phyloP scores from a whole-genome alignment of 1,140 invertebrate genomes.

The Drosophila jambulina region DNA sequence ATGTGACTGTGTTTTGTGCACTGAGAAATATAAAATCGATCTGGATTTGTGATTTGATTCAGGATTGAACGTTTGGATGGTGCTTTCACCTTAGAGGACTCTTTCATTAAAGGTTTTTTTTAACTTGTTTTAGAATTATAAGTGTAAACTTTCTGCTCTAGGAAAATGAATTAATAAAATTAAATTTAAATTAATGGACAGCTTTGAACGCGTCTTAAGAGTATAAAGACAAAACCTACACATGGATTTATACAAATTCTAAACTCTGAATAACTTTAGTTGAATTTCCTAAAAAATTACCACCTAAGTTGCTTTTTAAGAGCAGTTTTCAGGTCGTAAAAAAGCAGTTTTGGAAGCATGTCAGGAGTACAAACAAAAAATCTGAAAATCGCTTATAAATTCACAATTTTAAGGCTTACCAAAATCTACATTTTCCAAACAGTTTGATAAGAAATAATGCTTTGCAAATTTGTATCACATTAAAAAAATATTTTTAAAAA shows the following conservation, averaged over 20 bases:
- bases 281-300: neutral
- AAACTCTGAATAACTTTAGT: neutral
- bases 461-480: neutral
- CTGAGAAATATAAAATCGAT: neutral
- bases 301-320: neutral
- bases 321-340: too few species aligned
- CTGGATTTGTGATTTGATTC: neutral
- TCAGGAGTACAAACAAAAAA: neutral
- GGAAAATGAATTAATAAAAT: neutral
- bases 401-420: neutral
- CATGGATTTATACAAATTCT: neutral
- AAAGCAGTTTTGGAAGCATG: too few species aligned
- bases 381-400: neutral
- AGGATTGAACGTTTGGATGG: neutral
- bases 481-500: neutral
- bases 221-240: neutral
- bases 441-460: neutral
- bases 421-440: neutral
- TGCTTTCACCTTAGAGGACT: too few species aligned
- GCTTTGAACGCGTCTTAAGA: neutral
- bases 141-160: too few species aligned
- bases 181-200: too few species aligned
- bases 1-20: constrained; percentile 13
- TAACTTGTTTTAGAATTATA: too few species aligned
- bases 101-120: too few species aligned